Base-by-base conservation (phyloP, 2,797 vertebrate genomes). In the Lagodon rhomboides region DNA sequence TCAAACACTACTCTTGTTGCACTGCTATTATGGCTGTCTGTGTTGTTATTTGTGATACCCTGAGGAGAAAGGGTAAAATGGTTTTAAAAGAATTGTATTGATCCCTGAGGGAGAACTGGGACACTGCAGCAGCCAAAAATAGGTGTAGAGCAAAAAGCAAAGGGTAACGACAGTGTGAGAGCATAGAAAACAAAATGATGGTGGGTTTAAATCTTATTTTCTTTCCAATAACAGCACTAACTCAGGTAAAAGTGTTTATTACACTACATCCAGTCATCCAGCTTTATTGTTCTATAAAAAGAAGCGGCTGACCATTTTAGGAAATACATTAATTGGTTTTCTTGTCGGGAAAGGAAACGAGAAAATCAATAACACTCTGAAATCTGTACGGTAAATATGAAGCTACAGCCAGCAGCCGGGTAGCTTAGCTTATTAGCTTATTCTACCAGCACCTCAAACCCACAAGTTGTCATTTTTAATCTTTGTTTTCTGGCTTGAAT, bases 21-120 rank as follows among this genome's bases (percentile, higher is more conserved):
- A 20, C 47, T 30, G 16, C 60, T 51, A 61, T 69, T 62, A 12
- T 0, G 22, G 17, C 68, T 68, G 69, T 17, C 56, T 61, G 44
- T 63, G 34, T 55, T 72, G 43, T 72, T 68, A 0, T 51, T 6
- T 46, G 77, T 49, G 65, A 59, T 13, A 68, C 41, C 51, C 44
- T 64, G 27, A 46, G 46, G 63, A 3, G 62, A 44, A 20, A 18
- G 49, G n/a, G 67, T 0, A 8, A 58, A 44, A 56, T 16, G 18
- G 38, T 56, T 60, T 41, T 25, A 51, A 66, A 75, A 73, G 1
- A n/a, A 43, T 12, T 55, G 2, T 73, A 88, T 82, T 44, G 76
- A 75, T 80, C 60, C 8, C 22, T n/a, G 23, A 61, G 16, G 51
- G 68, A 1, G 20, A 50, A 46, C 49, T 3, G 9, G 46, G 64